These are phyloP conservation scores for Tenebrosternarchus preto DNA, from an alignment of 2,113 vertebrate genomes.

Conservation along the genomic window DNA sequence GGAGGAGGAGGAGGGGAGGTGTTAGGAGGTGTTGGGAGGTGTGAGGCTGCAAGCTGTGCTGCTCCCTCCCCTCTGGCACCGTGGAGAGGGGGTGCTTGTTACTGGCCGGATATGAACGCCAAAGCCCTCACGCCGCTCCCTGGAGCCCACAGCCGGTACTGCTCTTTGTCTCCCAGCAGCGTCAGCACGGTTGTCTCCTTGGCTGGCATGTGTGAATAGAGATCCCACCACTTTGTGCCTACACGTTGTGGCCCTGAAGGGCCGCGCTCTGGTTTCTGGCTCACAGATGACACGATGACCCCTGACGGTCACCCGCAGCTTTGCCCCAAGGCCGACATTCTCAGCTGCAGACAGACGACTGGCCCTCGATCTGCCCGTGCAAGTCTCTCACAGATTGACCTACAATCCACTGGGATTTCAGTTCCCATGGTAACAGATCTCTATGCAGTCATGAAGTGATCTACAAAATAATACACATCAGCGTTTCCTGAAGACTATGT, in stretches of 20 bases:
- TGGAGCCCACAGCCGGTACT: slow-evolving; percentile 29
- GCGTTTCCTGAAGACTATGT: slow-evolving; percentile 29
- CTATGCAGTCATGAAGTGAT: slow-evolving; percentile 55
- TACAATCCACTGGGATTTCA: slow-evolving; percentile 58
- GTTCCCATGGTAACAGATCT: slow-evolving; percentile 60
- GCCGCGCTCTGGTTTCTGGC: slow-evolving; percentile 34
- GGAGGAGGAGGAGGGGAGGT: neutral
- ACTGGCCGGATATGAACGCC: slow-evolving; percentile 21
- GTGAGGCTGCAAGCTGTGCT: slow-evolving; percentile 34
- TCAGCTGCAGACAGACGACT: slow-evolving; percentile 51
- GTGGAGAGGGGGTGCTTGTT: neutral
- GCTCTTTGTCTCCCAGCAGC: neutral
- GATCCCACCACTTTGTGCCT: slow-evolving; percentile 29
- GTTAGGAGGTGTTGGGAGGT: neutral
- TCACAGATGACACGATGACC: slow-evolving; percentile 49
- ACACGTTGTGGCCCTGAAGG: slow-evolving; percentile 29
- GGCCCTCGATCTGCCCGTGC: slow-evolving; percentile 48
- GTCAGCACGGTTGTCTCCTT: neutral
- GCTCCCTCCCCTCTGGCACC: slow-evolving; percentile 42
- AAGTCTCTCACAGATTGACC: slow-evolving; percentile 56
- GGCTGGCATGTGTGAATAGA: slow-evolving; percentile 35
- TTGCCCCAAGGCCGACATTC: slow-evolving; percentile 43
- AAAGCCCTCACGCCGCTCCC: slow-evolving; percentile 10
- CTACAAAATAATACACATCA: slow-evolving; percentile 59
- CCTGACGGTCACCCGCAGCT: slow-evolving; percentile 47